phyloP scores from a whole-genome alignment of 2,888 invertebrate genomes.

The Agrenia bidenticulata region DNA sequence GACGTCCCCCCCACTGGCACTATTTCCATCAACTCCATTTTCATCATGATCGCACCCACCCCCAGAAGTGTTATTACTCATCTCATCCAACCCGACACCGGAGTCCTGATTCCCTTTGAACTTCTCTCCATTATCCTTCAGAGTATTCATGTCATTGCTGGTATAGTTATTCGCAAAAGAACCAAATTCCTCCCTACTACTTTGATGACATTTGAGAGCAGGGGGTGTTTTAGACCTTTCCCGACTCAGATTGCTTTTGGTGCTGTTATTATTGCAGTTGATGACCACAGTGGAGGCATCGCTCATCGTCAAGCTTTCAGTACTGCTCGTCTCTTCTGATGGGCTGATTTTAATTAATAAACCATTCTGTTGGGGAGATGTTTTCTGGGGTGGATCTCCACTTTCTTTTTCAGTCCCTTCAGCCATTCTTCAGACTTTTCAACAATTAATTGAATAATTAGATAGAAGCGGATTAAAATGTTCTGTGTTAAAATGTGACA shows the following conservation, averaged over 20 bases:
- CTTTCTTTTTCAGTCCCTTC: constrained; percentile 7
- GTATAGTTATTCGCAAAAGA: not conserved
- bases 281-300: not conserved
- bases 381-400: not conserved
- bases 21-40: not conserved
- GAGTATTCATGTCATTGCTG: not conserved
- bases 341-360: not conserved
- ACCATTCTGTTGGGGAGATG: not conserved
- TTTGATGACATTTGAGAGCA: not conserved
- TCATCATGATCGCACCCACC: not conserved
- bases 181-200: not conserved
- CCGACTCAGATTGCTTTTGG: not conserved
- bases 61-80: not conserved
- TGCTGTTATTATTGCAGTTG: not conserved
- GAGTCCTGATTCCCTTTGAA: constrained; percentile 5
- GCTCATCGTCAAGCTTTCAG: not conserved
- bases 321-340: constrained; percentile 1
- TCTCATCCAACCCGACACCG: constrained; percentile 8
- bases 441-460: no score
- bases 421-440: constrained; percentile 11
- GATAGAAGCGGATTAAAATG: no score
- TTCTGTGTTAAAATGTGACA: no score
- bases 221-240: constrained; percentile 16
- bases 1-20: constrained; percentile 7
- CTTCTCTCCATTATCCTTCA: not conserved